phyloP scores from a whole-genome alignment of 2,797 vertebrate genomes.

The Pagetopsis macropterus region DNA sequence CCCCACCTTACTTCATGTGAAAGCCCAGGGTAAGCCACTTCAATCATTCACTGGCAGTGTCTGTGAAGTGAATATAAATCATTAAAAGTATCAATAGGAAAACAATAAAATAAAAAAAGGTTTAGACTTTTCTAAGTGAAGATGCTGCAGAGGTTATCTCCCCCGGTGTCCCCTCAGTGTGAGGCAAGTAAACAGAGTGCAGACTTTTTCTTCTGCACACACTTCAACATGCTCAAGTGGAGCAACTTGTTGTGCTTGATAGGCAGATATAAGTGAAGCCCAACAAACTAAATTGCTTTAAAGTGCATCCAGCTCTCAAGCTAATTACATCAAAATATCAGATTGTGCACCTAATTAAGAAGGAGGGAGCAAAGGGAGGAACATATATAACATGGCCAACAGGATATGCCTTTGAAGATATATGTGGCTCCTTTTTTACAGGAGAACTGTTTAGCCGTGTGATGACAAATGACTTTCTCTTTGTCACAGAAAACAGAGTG shows the following conservation, averaged over 20 bases:
- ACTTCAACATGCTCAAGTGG: constrained; percentile 39
- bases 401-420: constrained; percentile 50
- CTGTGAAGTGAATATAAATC: background rate
- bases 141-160: constrained; percentile 2
- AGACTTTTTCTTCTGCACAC: constrained; percentile 25
- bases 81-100: background rate
- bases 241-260: constrained; percentile 43
- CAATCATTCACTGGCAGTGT: too few relatives aligned
- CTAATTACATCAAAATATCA: constrained; percentile 69
- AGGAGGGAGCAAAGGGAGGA: background rate
- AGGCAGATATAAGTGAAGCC: constrained; percentile 45
- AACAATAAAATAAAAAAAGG: background rate
- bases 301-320: constrained; percentile 63
- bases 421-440: constrained; percentile 72
- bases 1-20: too few relatives aligned
- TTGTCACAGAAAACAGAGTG: constrained; percentile 70
- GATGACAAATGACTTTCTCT: constrained; percentile 70
- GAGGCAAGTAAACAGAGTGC: constrained; percentile 29
- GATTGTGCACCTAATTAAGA: constrained; percentile 56
- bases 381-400: constrained; percentile 35
- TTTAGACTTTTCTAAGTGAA: background rate
- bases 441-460: constrained; percentile 63
- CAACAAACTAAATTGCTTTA: constrained; percentile 61
- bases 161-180: constrained; percentile 24
- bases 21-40: too few relatives aligned